Conservation (phyloP, 2,797 vertebrate genomes). For the Anguilla megastoma region DNA sequence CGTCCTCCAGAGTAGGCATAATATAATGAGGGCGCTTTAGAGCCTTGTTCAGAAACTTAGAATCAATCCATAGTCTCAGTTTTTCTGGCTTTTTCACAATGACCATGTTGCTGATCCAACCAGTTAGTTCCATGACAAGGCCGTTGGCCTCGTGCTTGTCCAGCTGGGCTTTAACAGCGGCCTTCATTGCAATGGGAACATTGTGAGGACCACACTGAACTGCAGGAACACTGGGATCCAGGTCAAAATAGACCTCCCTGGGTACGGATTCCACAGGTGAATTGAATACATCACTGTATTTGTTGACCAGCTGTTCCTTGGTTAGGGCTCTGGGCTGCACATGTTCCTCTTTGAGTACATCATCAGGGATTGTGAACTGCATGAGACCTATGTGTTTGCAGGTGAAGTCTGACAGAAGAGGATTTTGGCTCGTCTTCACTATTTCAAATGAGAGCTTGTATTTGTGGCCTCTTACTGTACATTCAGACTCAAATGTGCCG, state of each 20-base stretch:
- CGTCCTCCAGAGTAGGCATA: too few species aligned
- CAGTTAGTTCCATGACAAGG: constrained; percentile 19
- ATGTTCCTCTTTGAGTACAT: constrained; percentile 14
- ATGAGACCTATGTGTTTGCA: constrained; percentile 28
- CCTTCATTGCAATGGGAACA: constrained; percentile 40
- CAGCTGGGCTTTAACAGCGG: constrained; percentile 29
- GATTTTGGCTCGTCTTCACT: constrained; percentile 29
- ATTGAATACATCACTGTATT: constrained; percentile 34
- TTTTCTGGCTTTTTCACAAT: not conserved
- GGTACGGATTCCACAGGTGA: constrained; percentile 31
- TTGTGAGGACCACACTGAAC: constrained; percentile 37
- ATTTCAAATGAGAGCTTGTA: constrained; percentile 28
- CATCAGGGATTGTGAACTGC: constrained; percentile 35
- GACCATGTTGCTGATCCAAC: constrained; percentile 20
- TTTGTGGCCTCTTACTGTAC: not conserved
- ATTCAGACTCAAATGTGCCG: constrained; percentile 24
- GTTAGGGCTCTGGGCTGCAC: not conserved
- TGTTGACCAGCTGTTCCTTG: constrained; percentile 16
- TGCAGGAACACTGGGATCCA: constrained; percentile 22
- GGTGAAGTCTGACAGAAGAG: constrained; percentile 33
- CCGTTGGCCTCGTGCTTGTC: constrained; percentile 31
- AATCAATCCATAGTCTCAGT: too few species aligned
- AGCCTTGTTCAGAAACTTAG: too few species aligned
- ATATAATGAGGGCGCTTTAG: too few species aligned
- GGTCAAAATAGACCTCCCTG: constrained; percentile 29